Evolutionary conservation across 2,888 invertebrate species (phyloP).

Genomic region (Idaea aversata): DNA sequence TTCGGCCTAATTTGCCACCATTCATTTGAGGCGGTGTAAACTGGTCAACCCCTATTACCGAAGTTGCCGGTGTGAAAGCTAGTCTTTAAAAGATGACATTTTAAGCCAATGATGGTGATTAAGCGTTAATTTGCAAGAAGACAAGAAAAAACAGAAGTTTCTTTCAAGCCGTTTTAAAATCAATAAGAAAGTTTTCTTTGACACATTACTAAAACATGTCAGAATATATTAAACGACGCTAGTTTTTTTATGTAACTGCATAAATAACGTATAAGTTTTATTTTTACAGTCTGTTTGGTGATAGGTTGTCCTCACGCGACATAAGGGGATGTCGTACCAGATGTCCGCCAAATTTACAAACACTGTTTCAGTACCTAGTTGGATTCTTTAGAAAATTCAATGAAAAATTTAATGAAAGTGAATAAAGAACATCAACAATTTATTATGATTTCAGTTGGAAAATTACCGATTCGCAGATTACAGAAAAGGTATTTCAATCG

Average conservation of each 20-base stretch:
- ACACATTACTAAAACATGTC: background rate
- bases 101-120: too few species aligned
- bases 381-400: too few species aligned
- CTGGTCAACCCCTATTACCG: too few species aligned
- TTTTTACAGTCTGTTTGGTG: slow-evolving; percentile 28
- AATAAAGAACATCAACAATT: too few species aligned
- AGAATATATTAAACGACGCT: slow-evolving; percentile 18
- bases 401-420: too few species aligned
- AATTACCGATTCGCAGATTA: too few species aligned
- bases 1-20: too few species aligned
- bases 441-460: too few species aligned
- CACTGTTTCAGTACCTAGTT: background rate
- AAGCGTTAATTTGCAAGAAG: background rate
- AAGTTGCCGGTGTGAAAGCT: too few species aligned
- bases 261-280: slow-evolving; percentile 32
- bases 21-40: too few species aligned
- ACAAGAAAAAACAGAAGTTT: background rate
- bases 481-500: too few species aligned
- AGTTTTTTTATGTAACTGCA: slow-evolving; percentile 24
- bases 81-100: too few species aligned
- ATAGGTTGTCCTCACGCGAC: slow-evolving; percentile 42
- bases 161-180: background rate
- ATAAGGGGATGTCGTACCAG: background rate
- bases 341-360: background rate
- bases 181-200: background rate